phyloP scores from a whole-genome alignment of 2,797 vertebrate genomes.

The Sciurus vulgaris region DNA sequence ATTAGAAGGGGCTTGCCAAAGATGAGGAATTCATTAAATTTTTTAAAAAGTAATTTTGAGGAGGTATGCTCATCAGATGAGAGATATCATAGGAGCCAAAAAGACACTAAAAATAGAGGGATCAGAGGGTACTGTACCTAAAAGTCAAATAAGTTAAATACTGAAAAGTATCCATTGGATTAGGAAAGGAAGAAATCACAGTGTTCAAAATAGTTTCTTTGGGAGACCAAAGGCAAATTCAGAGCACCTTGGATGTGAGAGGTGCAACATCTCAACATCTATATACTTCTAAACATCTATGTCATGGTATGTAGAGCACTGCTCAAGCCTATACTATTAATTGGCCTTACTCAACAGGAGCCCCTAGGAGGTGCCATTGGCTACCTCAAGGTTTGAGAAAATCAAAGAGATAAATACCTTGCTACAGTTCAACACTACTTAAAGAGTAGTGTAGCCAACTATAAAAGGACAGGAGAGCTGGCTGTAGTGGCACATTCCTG shows the following conservation, averaged over 20 bases:
- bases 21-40: neutral
- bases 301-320: neutral
- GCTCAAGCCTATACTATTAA: neutral
- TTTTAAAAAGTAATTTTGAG: neutral
- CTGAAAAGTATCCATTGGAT: neutral
- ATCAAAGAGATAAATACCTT: neutral
- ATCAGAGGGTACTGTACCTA: neutral
- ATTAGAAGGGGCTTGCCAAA: neutral
- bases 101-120: neutral
- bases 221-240: neutral
- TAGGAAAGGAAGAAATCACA: neutral
- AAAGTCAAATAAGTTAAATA: neutral
- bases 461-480: neutral
- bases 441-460: neutral
- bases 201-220: neutral
- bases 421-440: neutral
- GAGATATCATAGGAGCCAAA: neutral
- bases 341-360: neutral
- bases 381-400: neutral
- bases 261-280: neutral
- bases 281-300: neutral
- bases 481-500: no score
- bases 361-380: neutral
- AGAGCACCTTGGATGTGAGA: neutral
- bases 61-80: neutral